Evolutionary conservation across 1,140 invertebrate genomes (phyloP), one percentile per base, ranked within the genome.

Genomic region (Aethina tumida): DNA sequence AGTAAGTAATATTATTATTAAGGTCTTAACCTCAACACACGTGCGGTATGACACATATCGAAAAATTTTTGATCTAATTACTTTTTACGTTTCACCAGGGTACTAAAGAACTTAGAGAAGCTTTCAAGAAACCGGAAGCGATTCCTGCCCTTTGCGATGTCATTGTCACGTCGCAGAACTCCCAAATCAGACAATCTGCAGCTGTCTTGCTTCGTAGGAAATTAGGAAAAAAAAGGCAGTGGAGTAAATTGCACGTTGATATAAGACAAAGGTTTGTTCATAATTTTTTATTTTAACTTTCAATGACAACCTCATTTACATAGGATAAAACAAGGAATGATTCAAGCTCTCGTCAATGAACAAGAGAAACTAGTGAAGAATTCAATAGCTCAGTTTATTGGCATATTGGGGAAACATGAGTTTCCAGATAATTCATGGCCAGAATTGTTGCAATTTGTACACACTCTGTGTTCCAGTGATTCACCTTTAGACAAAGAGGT

Each of bases 351-450:
- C 10, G 52, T 77, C 2, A 58, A 64, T 18, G 79, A 81, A 55
- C 63, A 64, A 37, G 73, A 77, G 39, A 75, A 72, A 49, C 58
- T 55, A 22, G 77, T 81, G 1, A 74, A 73, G 47, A 78, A 73
- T 56, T 56, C 71, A 3, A 74, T 81, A 39, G 73, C 74, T 7
- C 74, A 77, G 50, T 61, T 81, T 31, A 67, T 80, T 45, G 83
- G 77, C 12, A 67, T 71, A 2, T 65, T 86, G 33, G 70, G 79
- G 12, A 81, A 77, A 43, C 80, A 84, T 62, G 83, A 86, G 60
- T 63, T 82, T 33, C 67, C 73, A 7, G 66, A 66, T 22, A 72
- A 75, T 47, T 51, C 58, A 6, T 86, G 82, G 81, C 74, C 72
- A 5, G 76, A 84, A 50, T 56, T 86, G 19, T 65, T 85, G 25